Conservation (phyloP, 2,797 vertebrate genomes). For the Valencia hispanica region DNA sequence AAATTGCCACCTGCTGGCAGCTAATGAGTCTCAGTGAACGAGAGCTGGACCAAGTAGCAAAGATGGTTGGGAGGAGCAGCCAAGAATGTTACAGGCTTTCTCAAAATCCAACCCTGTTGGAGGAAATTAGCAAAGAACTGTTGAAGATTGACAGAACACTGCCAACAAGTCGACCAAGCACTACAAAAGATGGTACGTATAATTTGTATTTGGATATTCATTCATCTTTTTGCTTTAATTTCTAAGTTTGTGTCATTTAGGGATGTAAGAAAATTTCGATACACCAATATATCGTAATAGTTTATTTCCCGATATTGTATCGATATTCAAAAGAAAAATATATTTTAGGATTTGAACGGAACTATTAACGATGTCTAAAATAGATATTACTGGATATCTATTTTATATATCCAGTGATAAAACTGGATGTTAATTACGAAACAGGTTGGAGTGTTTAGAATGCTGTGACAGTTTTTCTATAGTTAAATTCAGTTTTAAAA, state of each 20-base stretch:
- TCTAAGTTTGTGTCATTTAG: not conserved
- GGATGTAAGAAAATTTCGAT: too few species aligned
- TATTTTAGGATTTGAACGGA: too few species aligned
- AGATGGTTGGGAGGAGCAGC: conserved; percentile 53
- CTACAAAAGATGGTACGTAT: conserved; percentile 59
- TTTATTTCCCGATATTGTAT: too few species aligned
- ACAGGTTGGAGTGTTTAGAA: too few species aligned
- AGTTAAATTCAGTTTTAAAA: too few species aligned
- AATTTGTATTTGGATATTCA: not conserved
- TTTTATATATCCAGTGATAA: too few species aligned
- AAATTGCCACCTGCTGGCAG: conserved; percentile 76
- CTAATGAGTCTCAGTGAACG: conserved; percentile 70
- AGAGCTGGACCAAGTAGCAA: conserved; percentile 68
- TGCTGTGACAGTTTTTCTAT: too few species aligned
- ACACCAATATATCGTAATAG: too few species aligned
- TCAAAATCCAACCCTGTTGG: conserved; percentile 60
- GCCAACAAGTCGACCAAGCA: conserved; percentile 28
- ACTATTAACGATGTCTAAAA: too few species aligned
- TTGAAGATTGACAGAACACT: conserved; percentile 63
- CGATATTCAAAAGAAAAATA: too few species aligned
- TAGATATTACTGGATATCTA: too few species aligned
- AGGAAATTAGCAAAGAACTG: conserved; percentile 70
- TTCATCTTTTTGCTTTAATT: not conserved
- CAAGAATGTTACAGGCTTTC: conserved; percentile 64
- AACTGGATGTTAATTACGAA: too few species aligned